These are phyloP conservation scores for Mustela nigripes DNA, from an alignment of 2,113 vertebrate genomes.

Conservation along the genomic window DNA sequence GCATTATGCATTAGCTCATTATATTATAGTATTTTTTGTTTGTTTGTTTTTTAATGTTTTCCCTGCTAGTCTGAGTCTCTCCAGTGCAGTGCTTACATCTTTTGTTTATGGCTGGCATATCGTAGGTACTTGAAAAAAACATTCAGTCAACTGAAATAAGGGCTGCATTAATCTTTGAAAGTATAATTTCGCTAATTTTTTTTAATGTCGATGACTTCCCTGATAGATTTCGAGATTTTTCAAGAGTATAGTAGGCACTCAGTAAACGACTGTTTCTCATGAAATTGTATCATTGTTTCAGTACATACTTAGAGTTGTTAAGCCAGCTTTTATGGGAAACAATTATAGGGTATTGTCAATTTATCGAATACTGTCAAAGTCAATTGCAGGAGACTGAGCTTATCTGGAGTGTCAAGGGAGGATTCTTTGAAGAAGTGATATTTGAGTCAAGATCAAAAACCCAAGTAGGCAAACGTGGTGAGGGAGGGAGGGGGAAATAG, in stretches of 20 bases:
- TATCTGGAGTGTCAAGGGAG: not conserved
- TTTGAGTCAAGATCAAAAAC: conserved; percentile 15
- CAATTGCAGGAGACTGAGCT: not conserved
- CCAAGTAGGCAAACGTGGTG: not conserved
- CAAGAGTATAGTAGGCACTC: not conserved
- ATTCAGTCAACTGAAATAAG: not conserved
- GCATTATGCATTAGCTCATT: not conserved
- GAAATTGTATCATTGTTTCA: not conserved
- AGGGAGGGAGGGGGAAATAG: too few species aligned
- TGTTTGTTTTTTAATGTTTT: not conserved
- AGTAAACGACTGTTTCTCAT: not conserved
- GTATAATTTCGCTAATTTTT: not conserved
- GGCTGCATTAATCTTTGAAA: conserved; percentile 1
- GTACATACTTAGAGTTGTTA: not conserved
- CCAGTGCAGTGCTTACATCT: not conserved
- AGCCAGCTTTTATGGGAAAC: conserved; percentile 9
- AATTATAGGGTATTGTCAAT: conserved; percentile 17
- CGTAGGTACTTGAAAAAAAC: conserved; percentile 7
- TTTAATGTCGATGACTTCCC: not conserved
- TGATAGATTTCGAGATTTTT: conserved; percentile 24
- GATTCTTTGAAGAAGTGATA: conserved; percentile 43
- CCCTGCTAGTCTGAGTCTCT: not conserved
- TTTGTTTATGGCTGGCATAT: not conserved
- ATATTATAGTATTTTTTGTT: not conserved
- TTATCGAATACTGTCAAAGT: not conserved